phyloP scores from a whole-genome alignment of 1,140 invertebrate genomes.

The Hestina assimilis region DNA sequence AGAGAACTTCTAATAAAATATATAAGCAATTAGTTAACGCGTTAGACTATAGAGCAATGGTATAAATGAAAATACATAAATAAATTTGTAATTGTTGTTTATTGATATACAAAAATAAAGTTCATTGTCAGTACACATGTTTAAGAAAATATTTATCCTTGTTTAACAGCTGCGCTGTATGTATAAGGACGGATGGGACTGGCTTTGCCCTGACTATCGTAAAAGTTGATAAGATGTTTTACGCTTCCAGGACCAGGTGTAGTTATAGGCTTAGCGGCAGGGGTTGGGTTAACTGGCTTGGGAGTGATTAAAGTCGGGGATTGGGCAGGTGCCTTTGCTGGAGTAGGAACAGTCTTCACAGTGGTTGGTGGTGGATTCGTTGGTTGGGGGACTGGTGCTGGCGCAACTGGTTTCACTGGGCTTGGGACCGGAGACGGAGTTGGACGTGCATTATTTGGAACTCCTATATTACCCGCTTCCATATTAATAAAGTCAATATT shows the following conservation, averaged over 20 bases:
- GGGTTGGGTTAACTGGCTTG: slow-evolving; percentile 52
- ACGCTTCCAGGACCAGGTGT: slow-evolving; percentile 68
- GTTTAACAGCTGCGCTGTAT: slow-evolving; percentile 68
- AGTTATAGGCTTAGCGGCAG: slow-evolving; percentile 43
- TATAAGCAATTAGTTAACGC: too few species aligned
- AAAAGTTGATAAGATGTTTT: slow-evolving; percentile 62
- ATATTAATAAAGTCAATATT: slow-evolving; percentile 71
- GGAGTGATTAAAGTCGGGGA: slow-evolving; percentile 41
- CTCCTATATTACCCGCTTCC: slow-evolving; percentile 43
- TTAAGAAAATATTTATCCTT: slow-evolving; percentile 40
- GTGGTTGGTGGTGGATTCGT: slow-evolving; percentile 15
- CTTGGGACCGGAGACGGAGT: slow-evolving; percentile 12
- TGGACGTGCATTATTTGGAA: slow-evolving; percentile 12
- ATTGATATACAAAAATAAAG: too few species aligned
- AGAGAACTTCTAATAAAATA: background rate
- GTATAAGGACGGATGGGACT: slow-evolving; percentile 63
- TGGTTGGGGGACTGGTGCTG: slow-evolving; percentile 11
- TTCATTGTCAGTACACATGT: too few species aligned
- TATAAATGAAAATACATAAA: too few species aligned
- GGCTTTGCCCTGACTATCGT: slow-evolving; percentile 64
- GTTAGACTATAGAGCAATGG: too few species aligned
- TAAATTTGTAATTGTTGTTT: too few species aligned
- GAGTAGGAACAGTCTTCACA: slow-evolving; percentile 15
- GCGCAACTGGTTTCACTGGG: slow-evolving; percentile 19
- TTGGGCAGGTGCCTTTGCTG: slow-evolving; percentile 23